A percentile compares a stretch with the other conserved stretches of the same genome.
Evolutionary conservation across 2,113 vertebrate species (phyloP).

Genomic region (Rhinoderma darwinii): DNA sequence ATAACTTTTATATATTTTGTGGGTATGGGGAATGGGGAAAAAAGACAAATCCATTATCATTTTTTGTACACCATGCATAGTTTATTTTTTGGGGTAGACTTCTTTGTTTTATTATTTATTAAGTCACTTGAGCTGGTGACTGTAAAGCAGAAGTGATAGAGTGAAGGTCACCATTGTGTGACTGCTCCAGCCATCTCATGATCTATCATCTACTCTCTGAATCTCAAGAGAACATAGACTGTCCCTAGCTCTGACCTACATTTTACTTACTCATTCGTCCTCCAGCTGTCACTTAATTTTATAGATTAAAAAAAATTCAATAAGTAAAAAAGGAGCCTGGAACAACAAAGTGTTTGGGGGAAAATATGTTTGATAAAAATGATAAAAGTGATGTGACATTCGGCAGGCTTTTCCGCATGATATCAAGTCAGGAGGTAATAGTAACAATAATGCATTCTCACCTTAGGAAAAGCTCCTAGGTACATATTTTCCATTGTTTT

Average conservation of each 20-base stretch:
- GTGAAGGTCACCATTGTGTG: constrained; percentile 42
- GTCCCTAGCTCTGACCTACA: constrained; percentile 33
- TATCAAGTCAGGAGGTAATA: constrained; percentile 3
- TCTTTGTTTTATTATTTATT: too few relatives aligned
- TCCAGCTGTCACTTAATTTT: constrained; percentile 38
- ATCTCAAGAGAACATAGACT: constrained; percentile 38
- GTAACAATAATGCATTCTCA: background rate
- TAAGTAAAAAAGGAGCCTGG: background rate
- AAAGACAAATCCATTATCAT: too few relatives aligned
- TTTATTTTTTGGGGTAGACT: too few relatives aligned
- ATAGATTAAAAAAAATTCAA: background rate
- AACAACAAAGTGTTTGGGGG: constrained; percentile 22
- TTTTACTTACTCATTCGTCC: constrained; percentile 35
- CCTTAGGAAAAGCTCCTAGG: constrained; percentile 6
- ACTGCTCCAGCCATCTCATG: background rate
- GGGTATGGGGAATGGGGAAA: too few relatives aligned
- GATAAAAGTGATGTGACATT: background rate
- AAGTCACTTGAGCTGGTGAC: constrained; percentile 17
- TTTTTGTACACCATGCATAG: too few relatives aligned
- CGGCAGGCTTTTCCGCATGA: background rate
- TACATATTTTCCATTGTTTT: background rate
- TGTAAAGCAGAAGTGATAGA: constrained; percentile 36
- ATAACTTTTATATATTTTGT: too few relatives aligned
- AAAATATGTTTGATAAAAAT: constrained; percentile 21
- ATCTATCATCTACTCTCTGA: constrained; percentile 40